Base-by-base conservation (phyloP, 2,888 invertebrate genomes). In the Drosophila parthenogenetica region DNA sequence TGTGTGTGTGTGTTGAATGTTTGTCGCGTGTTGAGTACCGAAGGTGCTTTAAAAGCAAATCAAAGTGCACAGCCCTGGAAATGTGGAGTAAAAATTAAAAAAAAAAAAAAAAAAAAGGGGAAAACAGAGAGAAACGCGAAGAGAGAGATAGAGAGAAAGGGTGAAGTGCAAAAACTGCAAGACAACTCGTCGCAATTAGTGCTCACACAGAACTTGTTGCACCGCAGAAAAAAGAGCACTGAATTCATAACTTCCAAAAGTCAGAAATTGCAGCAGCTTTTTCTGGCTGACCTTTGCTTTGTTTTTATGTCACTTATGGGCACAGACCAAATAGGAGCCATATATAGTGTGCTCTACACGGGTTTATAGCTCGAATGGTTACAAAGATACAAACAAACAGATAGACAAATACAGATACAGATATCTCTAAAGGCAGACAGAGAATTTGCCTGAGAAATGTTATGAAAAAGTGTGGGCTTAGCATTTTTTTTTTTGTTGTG, bases 51-150 rank as follows among this genome's bases (percentile, higher is more conserved):
- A 61, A 66, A 77, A 63, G 48, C 67, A 67, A 77, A 75, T 70
- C 85, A 84, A 87, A 81, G 70, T 77, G 84, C 75, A 77, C 67
- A 86, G 63, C 63, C 55, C 63, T 63, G 63, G 29, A 63, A 75
- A 63, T 29, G 49, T 69, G 43, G 46, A 46, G 35, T 49, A 58
- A 62, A 55, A 59, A 19, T 35, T n/a, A 48, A 13, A 25, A 19
- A 19, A 25, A 11, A 11, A 54, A 53, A 25, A 57, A 14, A 5
- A 22, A 39, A 13, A 19, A 19, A 32, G n/a, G 2, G 11, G 7
- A 59, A 19, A 14, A 40, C 14, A 55, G 8, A 17, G 0, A 40
- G 11, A 40, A 29, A 49, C 25, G 16, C 5, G 17, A 49, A 32
- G 11, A 32, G n/a, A 16, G 1, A 16, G 25, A 29, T n/a, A 46